Percentiles rank a stretch among this genome's conserved stretches.
These are phyloP conservation scores for Chironomus striatipennis DNA, from an alignment of 1,140 invertebrate species.

Conservation along the genomic window DNA sequence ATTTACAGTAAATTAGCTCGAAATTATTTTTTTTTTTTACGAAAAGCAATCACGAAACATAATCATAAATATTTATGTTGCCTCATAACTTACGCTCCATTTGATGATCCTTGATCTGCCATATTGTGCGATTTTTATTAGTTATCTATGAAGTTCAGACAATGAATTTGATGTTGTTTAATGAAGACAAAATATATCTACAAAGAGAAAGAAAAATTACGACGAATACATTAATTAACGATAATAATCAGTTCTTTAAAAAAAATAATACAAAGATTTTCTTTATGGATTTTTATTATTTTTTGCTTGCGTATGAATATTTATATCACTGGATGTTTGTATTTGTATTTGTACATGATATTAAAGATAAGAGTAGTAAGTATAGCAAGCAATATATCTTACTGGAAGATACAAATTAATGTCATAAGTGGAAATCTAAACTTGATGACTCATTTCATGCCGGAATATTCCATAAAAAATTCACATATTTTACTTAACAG, in stretches of 20 bases:
- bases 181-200: too few relatives aligned
- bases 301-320: not conserved
- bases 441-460: too few relatives aligned
- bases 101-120: slow-evolving; percentile 11
- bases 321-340: not conserved
- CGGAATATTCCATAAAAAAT: too few relatives aligned
- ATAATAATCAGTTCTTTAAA: too few relatives aligned
- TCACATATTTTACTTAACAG: too few relatives aligned
- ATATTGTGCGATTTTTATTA: not conserved
- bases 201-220: too few relatives aligned
- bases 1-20: not conserved
- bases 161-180: not conserved
- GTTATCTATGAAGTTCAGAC: not conserved
- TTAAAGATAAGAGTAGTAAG: not conserved
- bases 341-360: not conserved
- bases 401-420: not conserved
- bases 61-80: not conserved
- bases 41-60: not conserved
- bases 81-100: not conserved
- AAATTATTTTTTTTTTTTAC: too few relatives aligned
- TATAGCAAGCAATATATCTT: not conserved
- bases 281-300: too few relatives aligned
- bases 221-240: too few relatives aligned
- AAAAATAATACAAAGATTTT: too few relatives aligned
- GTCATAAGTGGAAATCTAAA: not conserved